Conservation (phyloP, 2,888 invertebrate genomes). For the Auanema freiburgensis region DNA sequence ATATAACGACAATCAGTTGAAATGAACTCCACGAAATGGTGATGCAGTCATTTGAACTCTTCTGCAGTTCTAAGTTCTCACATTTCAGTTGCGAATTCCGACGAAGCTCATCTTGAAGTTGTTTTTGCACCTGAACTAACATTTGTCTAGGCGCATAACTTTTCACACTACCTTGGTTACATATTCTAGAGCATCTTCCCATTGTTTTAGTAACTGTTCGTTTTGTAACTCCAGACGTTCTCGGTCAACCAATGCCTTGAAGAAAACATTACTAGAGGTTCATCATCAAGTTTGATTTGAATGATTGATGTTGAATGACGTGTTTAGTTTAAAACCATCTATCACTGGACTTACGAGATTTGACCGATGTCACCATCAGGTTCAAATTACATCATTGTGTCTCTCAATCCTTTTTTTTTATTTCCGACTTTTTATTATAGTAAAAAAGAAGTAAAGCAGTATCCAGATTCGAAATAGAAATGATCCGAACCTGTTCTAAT, state of each 20-base stretch:
- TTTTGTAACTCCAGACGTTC: slow-evolving; percentile 45
- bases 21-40: slow-evolving; percentile 27
- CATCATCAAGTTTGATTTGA: slow-evolving; percentile 2
- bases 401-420: too few species aligned
- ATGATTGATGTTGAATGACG: slow-evolving; percentile 14
- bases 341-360: slow-evolving; percentile 17
- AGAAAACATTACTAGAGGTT: neutral
- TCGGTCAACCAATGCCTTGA: slow-evolving; percentile 37
- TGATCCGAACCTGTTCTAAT: slow-evolving; percentile 16
- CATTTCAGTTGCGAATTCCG: slow-evolving; percentile 28
- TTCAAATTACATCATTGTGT: neutral
- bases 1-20: slow-evolving; percentile 16
- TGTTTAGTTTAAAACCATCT: slow-evolving; percentile 24
- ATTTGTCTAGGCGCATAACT: too few species aligned
- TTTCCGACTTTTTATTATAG: neutral
- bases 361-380: neutral
- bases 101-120: slow-evolving; percentile 43
- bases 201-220: slow-evolving; percentile 44
- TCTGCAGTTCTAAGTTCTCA: slow-evolving; percentile 26
- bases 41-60: slow-evolving; percentile 27
- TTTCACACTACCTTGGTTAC: slow-evolving; percentile 32
- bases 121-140: slow-evolving; percentile 36
- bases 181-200: slow-evolving; percentile 47
- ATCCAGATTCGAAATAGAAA: neutral
- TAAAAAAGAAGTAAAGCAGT: neutral